phyloP scores from a whole-genome alignment of 2,113 vertebrate genomes.

The Donacobius atricapilla region DNA sequence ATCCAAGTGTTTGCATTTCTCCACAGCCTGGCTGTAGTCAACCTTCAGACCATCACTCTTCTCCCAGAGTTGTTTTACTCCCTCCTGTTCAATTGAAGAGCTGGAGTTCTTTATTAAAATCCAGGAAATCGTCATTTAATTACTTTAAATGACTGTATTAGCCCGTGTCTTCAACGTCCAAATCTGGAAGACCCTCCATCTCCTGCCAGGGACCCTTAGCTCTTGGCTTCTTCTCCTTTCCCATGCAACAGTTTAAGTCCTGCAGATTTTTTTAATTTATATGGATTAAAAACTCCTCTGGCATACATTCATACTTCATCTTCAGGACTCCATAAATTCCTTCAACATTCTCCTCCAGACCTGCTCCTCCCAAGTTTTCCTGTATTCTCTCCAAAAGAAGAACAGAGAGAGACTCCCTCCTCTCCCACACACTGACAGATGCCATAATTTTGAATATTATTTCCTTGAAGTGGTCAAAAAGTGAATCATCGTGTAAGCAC shows the following conservation, averaged over 20 bases:
- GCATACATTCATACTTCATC: background rate
- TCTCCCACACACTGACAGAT: background rate
- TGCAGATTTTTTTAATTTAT: background rate
- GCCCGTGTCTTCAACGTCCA: accelerated
- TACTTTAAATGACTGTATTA: background rate
- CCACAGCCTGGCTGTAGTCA: background rate
- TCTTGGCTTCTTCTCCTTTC: background rate
- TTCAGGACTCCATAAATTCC: background rate
- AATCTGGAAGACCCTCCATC: background rate
- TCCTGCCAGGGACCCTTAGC: background rate
- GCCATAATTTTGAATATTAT: background rate
- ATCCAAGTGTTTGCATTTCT: background rate
- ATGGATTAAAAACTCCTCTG: background rate
- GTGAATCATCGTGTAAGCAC: background rate
- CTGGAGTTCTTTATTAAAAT: background rate
- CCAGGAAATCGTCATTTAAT: background rate
- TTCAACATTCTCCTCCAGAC: background rate
- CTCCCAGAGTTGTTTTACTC: background rate
- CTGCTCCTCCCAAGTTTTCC: background rate
- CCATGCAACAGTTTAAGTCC: background rate
- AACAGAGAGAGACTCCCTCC: background rate
- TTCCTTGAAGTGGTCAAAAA: background rate
- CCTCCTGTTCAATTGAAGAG: background rate
- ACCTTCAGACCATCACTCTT: background rate
- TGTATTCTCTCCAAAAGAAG: background rate